phyloP scores from a whole-genome alignment of 2,113 vertebrate genomes.

The Xiphias gladius region DNA sequence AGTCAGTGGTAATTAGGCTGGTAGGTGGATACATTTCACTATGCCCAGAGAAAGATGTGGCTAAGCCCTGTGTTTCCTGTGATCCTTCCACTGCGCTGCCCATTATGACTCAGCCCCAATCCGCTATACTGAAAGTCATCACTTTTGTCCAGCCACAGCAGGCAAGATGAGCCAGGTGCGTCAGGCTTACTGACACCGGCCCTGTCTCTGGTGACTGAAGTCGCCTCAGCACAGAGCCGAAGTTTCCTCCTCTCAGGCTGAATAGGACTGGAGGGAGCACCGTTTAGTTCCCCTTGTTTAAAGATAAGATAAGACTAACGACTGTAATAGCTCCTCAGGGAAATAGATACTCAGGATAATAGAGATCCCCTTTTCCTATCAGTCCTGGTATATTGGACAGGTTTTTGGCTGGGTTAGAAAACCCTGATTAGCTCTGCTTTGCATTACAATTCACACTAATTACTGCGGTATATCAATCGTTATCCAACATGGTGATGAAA shows the following conservation, averaged over 20 bases:
- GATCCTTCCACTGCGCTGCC: constrained; percentile 64
- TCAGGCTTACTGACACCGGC: constrained; percentile 69
- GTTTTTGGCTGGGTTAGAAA: constrained; percentile 32
- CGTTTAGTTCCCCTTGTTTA: constrained; percentile 76
- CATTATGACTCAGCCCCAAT: constrained; percentile 69
- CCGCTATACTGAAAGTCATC: constrained; percentile 65
- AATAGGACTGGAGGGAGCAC: constrained; percentile 66
- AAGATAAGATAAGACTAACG: constrained; percentile 83
- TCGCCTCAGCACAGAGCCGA: constrained; percentile 43
- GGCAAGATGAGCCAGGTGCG: constrained; percentile 64
- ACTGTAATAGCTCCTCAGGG: constrained; percentile 77
- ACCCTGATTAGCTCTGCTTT: constrained; percentile 36
- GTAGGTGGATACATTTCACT: constrained; percentile 69
- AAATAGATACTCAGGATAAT: constrained; percentile 77
- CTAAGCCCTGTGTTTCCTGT: constrained; percentile 62
- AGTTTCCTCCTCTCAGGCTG: constrained; percentile 64
- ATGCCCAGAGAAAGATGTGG: constrained; percentile 57
- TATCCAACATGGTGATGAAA: neutral
- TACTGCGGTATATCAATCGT: constrained; percentile 17
- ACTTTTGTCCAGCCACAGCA: constrained; percentile 46
- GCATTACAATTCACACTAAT: constrained; percentile 46
- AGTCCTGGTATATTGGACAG: constrained; percentile 63
- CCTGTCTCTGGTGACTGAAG: constrained; percentile 65
- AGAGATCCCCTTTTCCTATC: constrained; percentile 71
- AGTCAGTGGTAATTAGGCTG: constrained; percentile 62